Evolutionary conservation across 2,113 vertebrate species (phyloP).

Genomic region (Pipra filicauda): DNA sequence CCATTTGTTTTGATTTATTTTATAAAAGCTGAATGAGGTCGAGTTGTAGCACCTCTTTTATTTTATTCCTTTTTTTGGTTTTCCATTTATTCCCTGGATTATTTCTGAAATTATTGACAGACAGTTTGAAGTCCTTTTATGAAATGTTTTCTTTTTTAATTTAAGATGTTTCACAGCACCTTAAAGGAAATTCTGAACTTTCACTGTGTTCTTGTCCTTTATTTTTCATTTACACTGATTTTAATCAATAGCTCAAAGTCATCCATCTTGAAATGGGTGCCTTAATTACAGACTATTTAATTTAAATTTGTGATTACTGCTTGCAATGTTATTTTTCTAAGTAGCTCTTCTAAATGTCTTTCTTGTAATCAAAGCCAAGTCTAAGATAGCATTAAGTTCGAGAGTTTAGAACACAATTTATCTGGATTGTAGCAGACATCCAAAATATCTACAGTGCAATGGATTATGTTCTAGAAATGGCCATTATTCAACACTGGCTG

Average conservation of each 20-base stretch:
- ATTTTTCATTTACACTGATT: background rate
- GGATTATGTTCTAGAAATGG: background rate
- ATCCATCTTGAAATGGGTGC: background rate
- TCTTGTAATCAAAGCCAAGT: background rate
- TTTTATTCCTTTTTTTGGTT: background rate
- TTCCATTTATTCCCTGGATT: background rate
- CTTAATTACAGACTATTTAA: background rate
- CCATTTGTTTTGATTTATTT: background rate
- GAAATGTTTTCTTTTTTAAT: background rate
- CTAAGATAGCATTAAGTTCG: background rate
- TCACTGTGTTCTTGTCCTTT: background rate
- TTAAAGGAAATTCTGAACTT: background rate
- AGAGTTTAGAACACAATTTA: background rate
- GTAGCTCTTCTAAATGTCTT: background rate
- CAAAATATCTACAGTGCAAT: background rate
- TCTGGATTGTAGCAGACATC: background rate
- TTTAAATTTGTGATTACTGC: background rate
- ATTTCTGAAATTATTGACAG: background rate
- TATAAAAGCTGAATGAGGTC: background rate
- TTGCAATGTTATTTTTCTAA: background rate
- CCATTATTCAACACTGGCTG: background rate
- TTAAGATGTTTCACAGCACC: background rate
- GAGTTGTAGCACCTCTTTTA: background rate
- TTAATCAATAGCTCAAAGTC: background rate
- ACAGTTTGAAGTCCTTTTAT: background rate